These are phyloP conservation scores for Dasypogon diadema DNA, from an alignment of 2,888 invertebrate species.

Conservation along the genomic window DNA sequence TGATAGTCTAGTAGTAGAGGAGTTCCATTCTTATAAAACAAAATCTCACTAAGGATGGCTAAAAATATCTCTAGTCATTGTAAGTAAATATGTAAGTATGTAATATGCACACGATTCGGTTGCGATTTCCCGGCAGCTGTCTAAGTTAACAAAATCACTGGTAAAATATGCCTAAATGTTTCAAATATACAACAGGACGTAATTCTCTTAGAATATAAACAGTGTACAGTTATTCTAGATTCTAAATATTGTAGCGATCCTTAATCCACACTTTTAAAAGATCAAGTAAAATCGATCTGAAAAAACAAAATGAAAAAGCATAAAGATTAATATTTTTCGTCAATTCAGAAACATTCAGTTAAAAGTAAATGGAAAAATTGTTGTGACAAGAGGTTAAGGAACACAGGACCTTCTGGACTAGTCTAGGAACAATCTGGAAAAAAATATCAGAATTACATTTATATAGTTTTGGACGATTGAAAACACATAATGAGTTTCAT, in stretches of 20 bases:
- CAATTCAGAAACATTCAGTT: too few relatives aligned
- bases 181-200: slow-evolving; percentile 44
- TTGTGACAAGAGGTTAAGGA: not conserved
- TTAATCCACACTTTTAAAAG: slow-evolving; percentile 25
- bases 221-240: slow-evolving; percentile 1
- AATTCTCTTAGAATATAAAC: slow-evolving; percentile 44
- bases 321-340: too few relatives aligned
- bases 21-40: not conserved
- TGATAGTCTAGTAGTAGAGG: not conserved
- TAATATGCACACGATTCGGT: slow-evolving; percentile 6
- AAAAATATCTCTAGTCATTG: slow-evolving; percentile 18
- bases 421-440: too few relatives aligned
- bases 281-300: slow-evolving; percentile 44
- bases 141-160: not conserved
- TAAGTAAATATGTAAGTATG: not conserved
- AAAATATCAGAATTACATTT: too few relatives aligned
- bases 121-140: slow-evolving; percentile 18
- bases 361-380: too few relatives aligned
- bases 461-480: too few relatives aligned
- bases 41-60: not conserved
- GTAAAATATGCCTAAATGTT: slow-evolving; percentile 9
- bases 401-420: too few relatives aligned
- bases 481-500: too few relatives aligned
- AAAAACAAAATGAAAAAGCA: slow-evolving; percentile 9
- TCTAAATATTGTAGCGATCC: slow-evolving; percentile 24